phyloP scores from a whole-genome alignment of 2,113 vertebrate species.

The Microtus ochrogaster region DNA sequence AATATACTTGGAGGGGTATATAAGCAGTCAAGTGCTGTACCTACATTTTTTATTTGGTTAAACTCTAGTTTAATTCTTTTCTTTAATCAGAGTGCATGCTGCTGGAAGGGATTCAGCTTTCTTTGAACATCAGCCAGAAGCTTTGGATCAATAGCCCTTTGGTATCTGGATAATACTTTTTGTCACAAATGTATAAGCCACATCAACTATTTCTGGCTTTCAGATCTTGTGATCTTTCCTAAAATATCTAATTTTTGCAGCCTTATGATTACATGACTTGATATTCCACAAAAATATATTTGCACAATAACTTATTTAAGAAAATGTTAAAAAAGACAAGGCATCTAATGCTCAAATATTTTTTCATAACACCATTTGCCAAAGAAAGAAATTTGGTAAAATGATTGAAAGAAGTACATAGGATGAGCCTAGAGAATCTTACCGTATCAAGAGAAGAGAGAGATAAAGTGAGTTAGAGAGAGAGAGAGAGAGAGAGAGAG shows the following conservation, averaged over 20 bases:
- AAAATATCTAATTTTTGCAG: slow-evolving; percentile 11
- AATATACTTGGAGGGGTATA: not conserved
- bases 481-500: not conserved
- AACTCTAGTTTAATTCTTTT: slow-evolving; percentile 9
- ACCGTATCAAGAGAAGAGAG: not conserved
- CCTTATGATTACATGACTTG: slow-evolving; percentile 1
- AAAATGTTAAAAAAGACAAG: not conserved
- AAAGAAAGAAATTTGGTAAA: slow-evolving; percentile 13
- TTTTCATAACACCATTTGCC: not conserved
- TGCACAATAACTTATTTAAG: not conserved
- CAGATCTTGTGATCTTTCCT: not conserved
- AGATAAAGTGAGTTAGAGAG: not conserved
- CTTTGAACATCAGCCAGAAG: slow-evolving; percentile 43
- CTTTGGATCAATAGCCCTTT: slow-evolving; percentile 33
- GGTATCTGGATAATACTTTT: not conserved
- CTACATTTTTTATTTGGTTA: slow-evolving; percentile 41
- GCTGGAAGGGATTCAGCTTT: slow-evolving; percentile 23
- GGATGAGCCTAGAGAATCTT: not conserved
- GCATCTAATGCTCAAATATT: not conserved
- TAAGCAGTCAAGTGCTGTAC: not conserved
- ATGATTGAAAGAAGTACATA: slow-evolving; percentile 15
- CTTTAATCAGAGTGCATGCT: slow-evolving; percentile 33
- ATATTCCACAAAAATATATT: slow-evolving; percentile 16
- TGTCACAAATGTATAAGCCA: not conserved
- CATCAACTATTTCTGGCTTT: slow-evolving; percentile 15